A percentile compares a stretch with the other conserved stretches of the same genome.
Conservation (phyloP, 2,113 vertebrate species). For the Phalacrocorax carbo region DNA sequence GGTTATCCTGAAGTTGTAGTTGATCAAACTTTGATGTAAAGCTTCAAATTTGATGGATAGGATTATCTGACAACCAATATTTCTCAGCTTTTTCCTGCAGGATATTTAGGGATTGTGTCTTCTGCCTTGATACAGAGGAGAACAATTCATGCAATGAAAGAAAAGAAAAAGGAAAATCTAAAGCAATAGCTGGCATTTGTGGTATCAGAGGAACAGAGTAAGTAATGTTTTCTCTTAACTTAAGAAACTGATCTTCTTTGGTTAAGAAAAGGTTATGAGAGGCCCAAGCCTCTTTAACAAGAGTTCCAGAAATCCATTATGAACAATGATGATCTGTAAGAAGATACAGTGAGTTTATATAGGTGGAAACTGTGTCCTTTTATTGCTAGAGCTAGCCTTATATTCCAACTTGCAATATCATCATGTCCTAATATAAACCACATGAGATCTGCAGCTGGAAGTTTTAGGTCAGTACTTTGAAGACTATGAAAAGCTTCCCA, state of each 20-base stretch:
- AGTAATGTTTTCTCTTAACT: background rate
- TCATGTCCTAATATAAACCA: constrained; percentile 16
- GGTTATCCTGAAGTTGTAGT: background rate
- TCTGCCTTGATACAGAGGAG: background rate
- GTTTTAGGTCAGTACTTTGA: constrained; percentile 50
- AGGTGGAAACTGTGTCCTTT: background rate
- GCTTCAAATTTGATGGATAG: background rate
- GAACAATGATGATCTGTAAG: constrained; percentile 1
- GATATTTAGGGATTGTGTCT: background rate
- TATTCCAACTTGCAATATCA: background rate
- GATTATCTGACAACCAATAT: background rate
- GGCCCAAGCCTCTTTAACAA: background rate
- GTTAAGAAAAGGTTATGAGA: background rate
- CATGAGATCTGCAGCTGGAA: constrained; percentile 10
- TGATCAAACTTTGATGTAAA: background rate
- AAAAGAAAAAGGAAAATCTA: background rate
- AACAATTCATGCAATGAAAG: background rate
- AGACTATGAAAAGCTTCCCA: constrained; percentile 45
- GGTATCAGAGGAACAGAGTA: background rate
- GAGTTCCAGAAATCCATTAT: background rate
- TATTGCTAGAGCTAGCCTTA: background rate
- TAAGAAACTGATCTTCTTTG: background rate
- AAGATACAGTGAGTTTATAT: background rate
- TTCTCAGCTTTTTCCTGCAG: background rate
- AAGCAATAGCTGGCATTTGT: background rate